Conservation (phyloP, 2,888 invertebrate genomes). For the Encarsia formosa region DNA sequence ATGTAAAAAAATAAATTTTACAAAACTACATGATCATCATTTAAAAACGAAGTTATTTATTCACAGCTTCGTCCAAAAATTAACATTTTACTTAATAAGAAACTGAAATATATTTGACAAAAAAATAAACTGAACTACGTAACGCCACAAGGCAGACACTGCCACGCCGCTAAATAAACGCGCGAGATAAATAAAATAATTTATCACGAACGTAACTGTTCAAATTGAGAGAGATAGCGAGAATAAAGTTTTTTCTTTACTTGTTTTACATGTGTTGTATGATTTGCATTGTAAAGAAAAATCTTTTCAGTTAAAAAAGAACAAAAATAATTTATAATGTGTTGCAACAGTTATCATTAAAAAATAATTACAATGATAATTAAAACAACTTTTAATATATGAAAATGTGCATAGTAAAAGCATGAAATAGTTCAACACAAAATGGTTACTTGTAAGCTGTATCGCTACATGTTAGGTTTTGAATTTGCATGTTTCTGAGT, state of each 20-base stretch:
- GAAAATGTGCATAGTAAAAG: not conserved
- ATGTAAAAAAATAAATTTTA: slow-evolving; percentile 15
- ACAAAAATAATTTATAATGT: too few species aligned
- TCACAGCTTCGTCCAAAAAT: slow-evolving; percentile 1
- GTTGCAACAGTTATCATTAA: too few species aligned
- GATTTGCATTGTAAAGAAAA: too few species aligned
- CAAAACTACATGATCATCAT: slow-evolving; percentile 12
- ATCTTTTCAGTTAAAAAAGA: slow-evolving; percentile 1
- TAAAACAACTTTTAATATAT: too few species aligned
- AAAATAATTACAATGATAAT: too few species aligned
- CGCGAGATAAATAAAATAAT: slow-evolving; percentile 32
- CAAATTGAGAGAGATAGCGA: slow-evolving; percentile 20
- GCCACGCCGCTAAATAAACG: slow-evolving; percentile 44
- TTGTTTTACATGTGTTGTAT: not conserved
- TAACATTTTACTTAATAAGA: slow-evolving; percentile 18
- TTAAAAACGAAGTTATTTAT: slow-evolving; percentile 2
- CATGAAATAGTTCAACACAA: not conserved
- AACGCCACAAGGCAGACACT: slow-evolving; percentile 49
- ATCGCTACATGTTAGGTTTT: slow-evolving; percentile 16
- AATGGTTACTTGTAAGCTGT: not conserved
- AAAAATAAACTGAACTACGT: slow-evolving; percentile 19
- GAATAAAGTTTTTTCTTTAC: slow-evolving; percentile 15
- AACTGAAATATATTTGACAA: slow-evolving; percentile 6
- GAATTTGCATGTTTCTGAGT: slow-evolving; percentile 19
- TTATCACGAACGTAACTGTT: slow-evolving; percentile 13